Evolutionary conservation across 2,888 invertebrate genomes (phyloP).

Genomic region (Rhingia rostrata): DNA sequence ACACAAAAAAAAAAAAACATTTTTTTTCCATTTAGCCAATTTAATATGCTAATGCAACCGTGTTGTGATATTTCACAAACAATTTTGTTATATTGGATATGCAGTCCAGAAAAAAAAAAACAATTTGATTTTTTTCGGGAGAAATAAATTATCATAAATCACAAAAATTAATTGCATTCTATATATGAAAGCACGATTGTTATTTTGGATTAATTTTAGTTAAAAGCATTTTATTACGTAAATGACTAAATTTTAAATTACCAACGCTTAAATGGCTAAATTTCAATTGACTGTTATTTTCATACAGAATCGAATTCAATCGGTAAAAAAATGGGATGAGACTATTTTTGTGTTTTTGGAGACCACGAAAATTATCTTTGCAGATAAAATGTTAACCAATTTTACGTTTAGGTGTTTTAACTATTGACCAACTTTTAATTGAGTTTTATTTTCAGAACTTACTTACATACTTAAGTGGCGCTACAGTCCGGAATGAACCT

Average conservation of each 20-base stretch:
- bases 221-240: conserved; percentile 23
- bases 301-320: not conserved
- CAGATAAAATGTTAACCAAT: too few relatives aligned
- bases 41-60: conserved; percentile 46
- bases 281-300: conserved; percentile 8
- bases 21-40: conserved; percentile 6
- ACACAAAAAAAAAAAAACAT: conserved; percentile 24
- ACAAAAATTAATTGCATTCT: conserved; percentile 45
- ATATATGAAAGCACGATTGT: conserved; percentile 17
- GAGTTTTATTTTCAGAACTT: too few relatives aligned
- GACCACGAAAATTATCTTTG: too few relatives aligned
- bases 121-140: not conserved
- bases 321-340: too few relatives aligned
- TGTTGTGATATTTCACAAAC: conserved; percentile 10
- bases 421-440: too few relatives aligned
- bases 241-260: conserved; percentile 1
- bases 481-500: too few relatives aligned
- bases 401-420: too few relatives aligned
- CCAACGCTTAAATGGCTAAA: too few relatives aligned
- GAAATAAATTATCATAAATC: conserved; percentile 47
- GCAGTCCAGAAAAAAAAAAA: conserved; percentile 8
- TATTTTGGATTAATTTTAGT: conserved; percentile 21
- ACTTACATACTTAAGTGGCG: too few relatives aligned
- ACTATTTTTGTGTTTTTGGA: too few relatives aligned
- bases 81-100: not conserved